phyloP scores from a whole-genome alignment of 2,113 vertebrate species.

The Microtus ochrogaster region DNA sequence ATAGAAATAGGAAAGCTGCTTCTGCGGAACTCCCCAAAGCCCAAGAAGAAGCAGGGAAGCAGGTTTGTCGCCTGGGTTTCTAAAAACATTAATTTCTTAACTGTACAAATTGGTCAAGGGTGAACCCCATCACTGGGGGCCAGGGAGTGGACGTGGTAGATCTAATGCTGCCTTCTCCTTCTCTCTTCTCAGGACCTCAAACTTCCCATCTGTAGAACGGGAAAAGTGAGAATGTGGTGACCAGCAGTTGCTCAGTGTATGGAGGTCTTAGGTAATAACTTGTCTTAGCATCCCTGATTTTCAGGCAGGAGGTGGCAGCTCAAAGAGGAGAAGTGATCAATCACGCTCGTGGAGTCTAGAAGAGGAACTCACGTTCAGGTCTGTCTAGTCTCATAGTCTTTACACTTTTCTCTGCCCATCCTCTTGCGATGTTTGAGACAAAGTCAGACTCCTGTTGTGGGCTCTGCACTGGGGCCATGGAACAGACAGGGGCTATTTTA shows the following conservation, averaged over 20 bases:
- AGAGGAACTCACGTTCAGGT: not conserved
- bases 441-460: not conserved
- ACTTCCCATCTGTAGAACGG: not conserved
- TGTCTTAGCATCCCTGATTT: not conserved
- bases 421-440: not conserved
- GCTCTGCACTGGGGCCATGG: not conserved
- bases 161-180: not conserved
- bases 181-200: not conserved
- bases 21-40: not conserved
- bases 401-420: not conserved
- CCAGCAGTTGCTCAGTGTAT: fast-evolving
- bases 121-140: not conserved
- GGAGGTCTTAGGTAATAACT: not conserved
- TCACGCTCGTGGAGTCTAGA: not conserved
- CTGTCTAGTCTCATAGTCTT: not conserved
- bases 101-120: not conserved
- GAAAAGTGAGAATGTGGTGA: not conserved
- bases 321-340: not conserved
- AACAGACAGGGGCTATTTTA: not conserved
- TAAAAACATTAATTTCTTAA: not conserved
- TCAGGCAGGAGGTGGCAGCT: not conserved
- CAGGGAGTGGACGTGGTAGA: fast-evolving
- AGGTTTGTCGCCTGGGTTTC: not conserved
- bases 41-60: not conserved
- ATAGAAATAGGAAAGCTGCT: not conserved